These are phyloP conservation scores for Sylvia borin DNA, from an alignment of 2,797 vertebrate species.

Conservation along the genomic window DNA sequence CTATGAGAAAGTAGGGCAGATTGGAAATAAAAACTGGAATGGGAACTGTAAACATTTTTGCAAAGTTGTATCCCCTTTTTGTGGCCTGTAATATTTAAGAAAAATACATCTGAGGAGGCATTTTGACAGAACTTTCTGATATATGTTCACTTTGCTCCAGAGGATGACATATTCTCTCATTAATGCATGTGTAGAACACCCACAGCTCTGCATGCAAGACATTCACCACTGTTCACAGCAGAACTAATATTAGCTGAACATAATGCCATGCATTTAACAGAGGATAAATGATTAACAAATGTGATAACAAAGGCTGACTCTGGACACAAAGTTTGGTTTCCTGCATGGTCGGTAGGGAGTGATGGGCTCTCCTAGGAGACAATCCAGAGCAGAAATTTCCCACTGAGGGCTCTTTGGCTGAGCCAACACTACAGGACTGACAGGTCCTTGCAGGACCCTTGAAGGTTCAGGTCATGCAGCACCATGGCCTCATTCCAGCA, in stretches of 20 bases:
- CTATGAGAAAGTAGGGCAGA: background rate
- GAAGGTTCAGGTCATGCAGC: background rate
- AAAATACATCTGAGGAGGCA: background rate
- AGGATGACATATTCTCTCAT: constrained; percentile 16
- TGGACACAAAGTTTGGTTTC: background rate
- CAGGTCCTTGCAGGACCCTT: background rate
- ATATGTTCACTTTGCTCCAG: background rate
- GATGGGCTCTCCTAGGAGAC: background rate
- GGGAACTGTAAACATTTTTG: background rate
- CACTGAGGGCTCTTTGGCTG: background rate
- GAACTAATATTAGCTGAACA: background rate
- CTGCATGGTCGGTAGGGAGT: background rate
- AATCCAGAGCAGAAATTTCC: background rate
- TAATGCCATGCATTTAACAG: background rate
- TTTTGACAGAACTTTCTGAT: constrained; percentile 18
- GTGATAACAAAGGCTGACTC: background rate
- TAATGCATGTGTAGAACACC: background rate
- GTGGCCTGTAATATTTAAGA: background rate
- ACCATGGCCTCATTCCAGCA: background rate
- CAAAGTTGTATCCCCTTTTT: background rate
- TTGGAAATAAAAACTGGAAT: background rate
- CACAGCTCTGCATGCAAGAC: background rate
- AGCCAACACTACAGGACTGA: background rate
- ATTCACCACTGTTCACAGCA: background rate
- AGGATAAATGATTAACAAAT: constrained; percentile 8